Evolutionary conservation across 92 coral and sea anemone genomes (phyloP).

Genomic region (Paragorgia papillata): DNA sequence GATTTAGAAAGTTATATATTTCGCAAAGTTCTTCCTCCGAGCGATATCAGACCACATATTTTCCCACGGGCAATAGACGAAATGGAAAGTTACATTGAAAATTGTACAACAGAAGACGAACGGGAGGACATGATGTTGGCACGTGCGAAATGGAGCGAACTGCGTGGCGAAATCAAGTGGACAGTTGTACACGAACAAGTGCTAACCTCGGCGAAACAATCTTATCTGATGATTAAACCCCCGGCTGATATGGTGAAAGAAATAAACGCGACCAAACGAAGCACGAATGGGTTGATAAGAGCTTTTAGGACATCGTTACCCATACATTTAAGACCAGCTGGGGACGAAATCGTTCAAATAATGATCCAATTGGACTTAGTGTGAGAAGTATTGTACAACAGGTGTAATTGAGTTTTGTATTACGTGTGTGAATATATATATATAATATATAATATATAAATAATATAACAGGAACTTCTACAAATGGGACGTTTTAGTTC

Average conservation of each 20-base stretch:
- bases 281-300: conserved; percentile 50
- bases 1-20: conserved; percentile 59
- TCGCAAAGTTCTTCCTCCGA: conserved; percentile 56
- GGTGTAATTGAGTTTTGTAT: too few species aligned
- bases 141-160: conserved; percentile 50
- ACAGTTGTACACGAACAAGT: conserved; percentile 59
- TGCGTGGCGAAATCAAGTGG: conserved; percentile 54
- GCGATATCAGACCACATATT: conserved; percentile 55
- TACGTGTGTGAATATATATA: too few species aligned
- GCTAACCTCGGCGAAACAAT: conserved; percentile 60
- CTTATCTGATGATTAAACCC: conserved; percentile 62
- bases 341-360: conserved; percentile 58
- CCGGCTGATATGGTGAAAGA: conserved; percentile 65
- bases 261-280: conserved; percentile 52
- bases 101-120: conserved; percentile 22
- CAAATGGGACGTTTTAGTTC: too few species aligned
- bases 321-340: conserved; percentile 52
- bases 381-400: neutral
- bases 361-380: conserved; percentile 49
- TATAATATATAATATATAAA: too few species aligned
- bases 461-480: too few species aligned
- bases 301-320: conserved; percentile 57
- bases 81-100: conserved; percentile 52
- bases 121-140: conserved; percentile 45
- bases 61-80: conserved; percentile 62